Evolutionary conservation across 2,797 vertebrate genomes (phyloP), one percentile per base, ranked within the genome.

Genomic region (Acipenser oxyrinchus): DNA sequence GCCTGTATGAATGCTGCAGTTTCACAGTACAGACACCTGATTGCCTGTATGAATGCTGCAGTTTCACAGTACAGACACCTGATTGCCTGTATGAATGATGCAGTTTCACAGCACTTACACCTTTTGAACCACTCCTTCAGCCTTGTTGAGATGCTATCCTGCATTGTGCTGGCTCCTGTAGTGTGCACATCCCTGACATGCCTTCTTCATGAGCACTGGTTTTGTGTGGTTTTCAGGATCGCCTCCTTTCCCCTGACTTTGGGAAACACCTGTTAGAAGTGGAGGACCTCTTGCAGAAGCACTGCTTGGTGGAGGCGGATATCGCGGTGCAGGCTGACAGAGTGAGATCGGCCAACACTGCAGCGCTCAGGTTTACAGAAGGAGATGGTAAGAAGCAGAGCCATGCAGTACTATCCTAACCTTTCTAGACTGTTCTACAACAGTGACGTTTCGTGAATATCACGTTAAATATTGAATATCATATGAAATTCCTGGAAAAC

Each of bases 231-330:
- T 68, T 23, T 1, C 71, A 99, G 97, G 88, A 82, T 64, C 93
- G 88, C 4, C 85, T 99, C 66, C 68, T 88, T 18, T 97, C 94
- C 5, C 88, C 89, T 0, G 95, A 99, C 79, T 90, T 90, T 11
- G 96, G 97, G 65, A 99, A 99, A 79, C 96, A 99, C 80, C 78
- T 99, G 78, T 64, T 96, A 79, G 96, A 98, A 73, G 96, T 91
- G 0, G 97, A 99, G 66, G 94, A 99, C 80, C 81, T 99, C 72
- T 78, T 99, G 12, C 94, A 99, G 84, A 96, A 94, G 76, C 97
- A 99, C 62, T 85, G 84, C 51, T 73, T 99, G 77, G 74, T 94
- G 74, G 96, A 99, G 75, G 88, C 91, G 0, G 97, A 99, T 82
- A 93, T 99, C 8, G 87, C 90, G 6, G 75, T 95, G 75, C 96